Base-by-base conservation (phyloP, 2,113 vertebrate species). In the Glaucidium brasilianum region DNA sequence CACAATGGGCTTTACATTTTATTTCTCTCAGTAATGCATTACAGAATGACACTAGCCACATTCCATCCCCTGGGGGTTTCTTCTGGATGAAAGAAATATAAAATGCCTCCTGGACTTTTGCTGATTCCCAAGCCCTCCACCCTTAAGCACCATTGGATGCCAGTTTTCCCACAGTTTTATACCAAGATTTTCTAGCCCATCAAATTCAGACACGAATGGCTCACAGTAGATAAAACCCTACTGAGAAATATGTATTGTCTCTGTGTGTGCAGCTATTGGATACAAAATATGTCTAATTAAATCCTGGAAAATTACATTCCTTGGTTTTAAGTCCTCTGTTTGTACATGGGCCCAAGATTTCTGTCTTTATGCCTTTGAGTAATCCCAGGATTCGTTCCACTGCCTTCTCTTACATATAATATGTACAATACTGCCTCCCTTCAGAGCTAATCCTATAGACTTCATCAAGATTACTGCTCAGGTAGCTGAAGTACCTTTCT, bases 181-280 rank as follows among this genome's bases (percentile, higher is more conserved):
- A 89, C 41, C 37, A 76, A 68, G 39, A 74, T 90, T 88, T 96
- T 85, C 85, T 80, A 88, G 26, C 26, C 39, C 49, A 43, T 37
- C 35, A 45, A 59, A 87, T 87, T 60, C 69, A 81, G 53, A 62
- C 32, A 64, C 1, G 3, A 90, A 87, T 85, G 58, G 41, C 66
- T 91, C 71, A 80, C 30, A 53, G 77, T 45, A 95, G 80, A 94
- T 75, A 92, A 96, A 92, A 73, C 4, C 27, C 84, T 75, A 68
- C 69, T 60, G 80, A 95, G 76, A 94, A 94, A 90, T 76, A 75
- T 2, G 26, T 32, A 30, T 82, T 88, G 53, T 58, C 37, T 66
- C 1, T 50, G 27, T 55, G 29, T 74, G 34, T 83, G 41, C 66
- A 79, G 67, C 55, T 81, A 64, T 37, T 8, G 49, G 73, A 85